Conservation (phyloP, 2,113 vertebrate genomes). For the Desmodus rotundus region DNA sequence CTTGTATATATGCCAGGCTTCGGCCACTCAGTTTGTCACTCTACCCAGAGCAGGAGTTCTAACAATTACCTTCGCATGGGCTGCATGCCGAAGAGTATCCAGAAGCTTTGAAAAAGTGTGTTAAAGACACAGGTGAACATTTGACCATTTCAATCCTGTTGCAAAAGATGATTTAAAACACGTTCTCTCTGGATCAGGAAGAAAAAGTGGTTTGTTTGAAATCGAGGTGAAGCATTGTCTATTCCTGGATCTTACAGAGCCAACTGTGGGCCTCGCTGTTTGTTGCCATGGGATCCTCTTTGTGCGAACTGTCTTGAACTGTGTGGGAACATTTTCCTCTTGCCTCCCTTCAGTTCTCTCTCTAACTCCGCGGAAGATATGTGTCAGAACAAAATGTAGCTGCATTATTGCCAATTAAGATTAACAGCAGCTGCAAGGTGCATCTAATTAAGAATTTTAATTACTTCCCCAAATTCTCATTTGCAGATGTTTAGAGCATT, state of each 20-base stretch:
- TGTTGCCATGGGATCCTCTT: conserved; percentile 90
- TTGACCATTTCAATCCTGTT: conserved; percentile 21
- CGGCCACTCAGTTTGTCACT: not conserved
- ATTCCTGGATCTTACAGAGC: conserved; percentile 84
- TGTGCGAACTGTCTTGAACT: conserved; percentile 88
- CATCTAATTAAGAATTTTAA: conserved; percentile 84
- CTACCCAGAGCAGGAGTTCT: not conserved
- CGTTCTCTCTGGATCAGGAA: conserved; percentile 62
- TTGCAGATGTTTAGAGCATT: conserved; percentile 80
- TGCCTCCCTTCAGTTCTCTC: conserved; percentile 78
- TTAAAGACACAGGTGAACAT: conserved; percentile 22
- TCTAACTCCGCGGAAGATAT: conserved; percentile 78
- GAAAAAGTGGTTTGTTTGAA: conserved; percentile 78
- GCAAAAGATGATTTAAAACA: not conserved
- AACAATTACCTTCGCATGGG: not conserved
- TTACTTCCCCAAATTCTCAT: conserved; percentile 78
- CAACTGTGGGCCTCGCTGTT: conserved; percentile 85
- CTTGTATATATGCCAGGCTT: not conserved
- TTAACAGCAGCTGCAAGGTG: conserved; percentile 83
- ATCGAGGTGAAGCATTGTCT: conserved; percentile 83
- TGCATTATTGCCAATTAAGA: conserved; percentile 82
- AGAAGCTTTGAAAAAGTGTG: not conserved
- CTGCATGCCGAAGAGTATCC: not conserved
- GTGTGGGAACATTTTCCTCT: conserved; percentile 87
- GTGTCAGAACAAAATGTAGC: conserved; percentile 80